A percentile compares a stretch with the other conserved stretches of the same genome.
These are phyloP conservation scores for Nasonovia ribisnigri DNA, from an alignment of 2,888 invertebrate species.

Conservation along the genomic window DNA sequence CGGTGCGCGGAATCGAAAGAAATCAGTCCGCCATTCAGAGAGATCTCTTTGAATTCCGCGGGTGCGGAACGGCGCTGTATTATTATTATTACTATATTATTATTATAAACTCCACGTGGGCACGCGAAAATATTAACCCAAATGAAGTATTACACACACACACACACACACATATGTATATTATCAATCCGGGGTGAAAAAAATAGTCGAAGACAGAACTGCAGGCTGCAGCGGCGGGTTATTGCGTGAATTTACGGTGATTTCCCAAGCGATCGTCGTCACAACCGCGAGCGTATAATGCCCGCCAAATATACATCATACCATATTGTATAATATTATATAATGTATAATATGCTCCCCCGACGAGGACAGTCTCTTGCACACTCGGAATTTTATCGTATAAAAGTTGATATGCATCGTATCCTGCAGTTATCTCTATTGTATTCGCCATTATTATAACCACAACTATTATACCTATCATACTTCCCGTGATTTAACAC, in stretches of 20 bases:
- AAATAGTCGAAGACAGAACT: neutral
- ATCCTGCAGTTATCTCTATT: neutral
- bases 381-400: neutral
- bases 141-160: neutral
- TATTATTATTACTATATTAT: conserved; percentile 17
- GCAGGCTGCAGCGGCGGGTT: neutral
- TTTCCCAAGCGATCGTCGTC: conserved; percentile 54
- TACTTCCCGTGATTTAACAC: neutral
- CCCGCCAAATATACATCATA: conserved; percentile 1
- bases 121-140: neutral
- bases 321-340: neutral
- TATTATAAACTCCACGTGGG: neutral
- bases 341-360: neutral
- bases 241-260: neutral
- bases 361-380: neutral
- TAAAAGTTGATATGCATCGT: neutral
- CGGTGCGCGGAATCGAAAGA: neutral
- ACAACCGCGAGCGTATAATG: conserved; percentile 1
- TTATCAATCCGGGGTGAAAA: neutral
- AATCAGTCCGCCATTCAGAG: conserved; percentile 59
- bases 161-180: neutral
- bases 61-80: neutral
- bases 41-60: conserved; percentile 7
- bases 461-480: neutral
- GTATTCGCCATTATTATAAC: neutral